Conservation (phyloP, 2,113 vertebrate species). For the Drymodes brunneopygia region DNA sequence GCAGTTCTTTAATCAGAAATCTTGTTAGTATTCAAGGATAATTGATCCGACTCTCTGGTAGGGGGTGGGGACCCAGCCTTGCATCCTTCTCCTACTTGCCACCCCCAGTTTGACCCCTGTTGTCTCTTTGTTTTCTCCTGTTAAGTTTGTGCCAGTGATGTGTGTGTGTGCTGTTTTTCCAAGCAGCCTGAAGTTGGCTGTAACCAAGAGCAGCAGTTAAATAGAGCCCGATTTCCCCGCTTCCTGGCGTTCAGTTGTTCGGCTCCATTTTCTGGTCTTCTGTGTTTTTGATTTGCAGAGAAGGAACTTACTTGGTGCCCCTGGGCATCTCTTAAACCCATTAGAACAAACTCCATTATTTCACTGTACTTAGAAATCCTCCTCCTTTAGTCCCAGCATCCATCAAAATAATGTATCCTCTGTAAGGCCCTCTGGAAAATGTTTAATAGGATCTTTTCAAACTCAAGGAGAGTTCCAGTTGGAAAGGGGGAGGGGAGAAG, state of each 20-base stretch:
- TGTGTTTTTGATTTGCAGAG: constrained; percentile 73
- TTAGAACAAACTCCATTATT: constrained; percentile 64
- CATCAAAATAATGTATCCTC: constrained; percentile 68
- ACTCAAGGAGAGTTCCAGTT: constrained; percentile 46
- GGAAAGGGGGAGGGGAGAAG: constrained; percentile 47
- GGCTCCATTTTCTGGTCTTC: constrained; percentile 74
- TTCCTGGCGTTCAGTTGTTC: constrained; percentile 67
- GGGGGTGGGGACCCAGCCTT: constrained; percentile 41
- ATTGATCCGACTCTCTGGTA: constrained; percentile 63
- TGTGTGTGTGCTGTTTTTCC: constrained; percentile 70
- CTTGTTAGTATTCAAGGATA: constrained; percentile 64
- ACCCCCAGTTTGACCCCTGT: constrained; percentile 71
- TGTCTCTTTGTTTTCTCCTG: constrained; percentile 74
- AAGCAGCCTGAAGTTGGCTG: constrained; percentile 68
- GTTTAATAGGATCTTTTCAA: constrained; percentile 60
- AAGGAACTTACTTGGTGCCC: constrained; percentile 71
- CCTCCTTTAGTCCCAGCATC: constrained; percentile 45
- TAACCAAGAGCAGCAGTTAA: constrained; percentile 70
- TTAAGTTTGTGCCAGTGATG: constrained; percentile 72
- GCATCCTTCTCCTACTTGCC: constrained; percentile 53
- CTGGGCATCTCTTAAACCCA: constrained; percentile 68
- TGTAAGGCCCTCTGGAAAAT: constrained; percentile 53
- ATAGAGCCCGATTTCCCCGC: constrained; percentile 62
- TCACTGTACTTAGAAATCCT: constrained; percentile 58
- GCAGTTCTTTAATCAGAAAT: constrained; percentile 63